Conservation (phyloP, 2,113 vertebrate genomes). For the Synodontis membranacea region DNA sequence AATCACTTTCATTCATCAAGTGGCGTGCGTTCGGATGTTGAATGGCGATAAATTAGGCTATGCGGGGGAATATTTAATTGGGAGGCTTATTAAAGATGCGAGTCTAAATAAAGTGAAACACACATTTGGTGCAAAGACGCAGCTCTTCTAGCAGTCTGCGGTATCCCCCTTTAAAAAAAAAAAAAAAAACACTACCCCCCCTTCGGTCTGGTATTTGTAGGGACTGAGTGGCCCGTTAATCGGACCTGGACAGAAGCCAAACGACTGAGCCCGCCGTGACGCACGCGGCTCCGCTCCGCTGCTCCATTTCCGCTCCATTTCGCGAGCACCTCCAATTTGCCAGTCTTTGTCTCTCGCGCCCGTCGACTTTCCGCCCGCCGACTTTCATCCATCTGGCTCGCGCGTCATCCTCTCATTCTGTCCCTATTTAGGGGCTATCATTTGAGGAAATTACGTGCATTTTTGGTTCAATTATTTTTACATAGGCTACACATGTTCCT, state of each 20-base stretch:
- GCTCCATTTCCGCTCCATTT: constrained; percentile 69
- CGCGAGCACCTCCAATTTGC: constrained; percentile 69
- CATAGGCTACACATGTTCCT: background rate
- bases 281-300: constrained; percentile 59
- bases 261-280: constrained; percentile 52
- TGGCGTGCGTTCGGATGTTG: background rate
- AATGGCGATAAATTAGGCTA: background rate
- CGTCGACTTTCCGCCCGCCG: no score
- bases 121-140: background rate
- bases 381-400: constrained; percentile 62
- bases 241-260: constrained; percentile 57
- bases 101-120: background rate
- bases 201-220: constrained; percentile 41
- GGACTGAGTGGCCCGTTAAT: constrained; percentile 58
- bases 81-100: background rate
- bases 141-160: background rate
- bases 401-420: constrained; percentile 43
- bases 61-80: background rate
- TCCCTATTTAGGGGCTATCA: constrained; percentile 25
- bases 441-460: constrained; percentile 2
- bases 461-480: background rate
- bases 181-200: background rate
- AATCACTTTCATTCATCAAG: constrained; percentile 1
- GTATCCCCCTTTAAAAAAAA: background rate
- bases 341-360: constrained; percentile 59